These are phyloP conservation scores for Slavum lentiscoides DNA, from an alignment of 2,888 invertebrate genomes.

Conservation along the genomic window DNA sequence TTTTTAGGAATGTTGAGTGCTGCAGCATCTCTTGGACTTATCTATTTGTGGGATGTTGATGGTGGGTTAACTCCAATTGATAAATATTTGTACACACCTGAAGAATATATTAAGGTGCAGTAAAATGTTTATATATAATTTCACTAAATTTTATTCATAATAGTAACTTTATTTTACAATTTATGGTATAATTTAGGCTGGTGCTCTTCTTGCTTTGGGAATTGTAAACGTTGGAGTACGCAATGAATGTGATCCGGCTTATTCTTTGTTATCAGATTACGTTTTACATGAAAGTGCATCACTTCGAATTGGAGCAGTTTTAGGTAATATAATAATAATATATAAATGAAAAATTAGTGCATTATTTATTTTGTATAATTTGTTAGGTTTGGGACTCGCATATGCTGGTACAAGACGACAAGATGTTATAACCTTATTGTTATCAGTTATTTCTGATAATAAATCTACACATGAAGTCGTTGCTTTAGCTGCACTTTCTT, in stretches of 20 bases:
- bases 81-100: slow-evolving; percentile 92
- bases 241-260: slow-evolving; percentile 97
- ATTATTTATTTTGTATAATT: slow-evolving; percentile 55
- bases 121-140: not conserved
- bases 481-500: slow-evolving; percentile 86
- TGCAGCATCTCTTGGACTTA: slow-evolving; percentile 92
- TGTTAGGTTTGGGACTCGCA: slow-evolving; percentile 83
- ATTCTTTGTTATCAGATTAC: slow-evolving; percentile 93
- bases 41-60: slow-evolving; percentile 98
- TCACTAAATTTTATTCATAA: not conserved
- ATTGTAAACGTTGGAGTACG: slow-evolving; percentile 97
- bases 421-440: slow-evolving; percentile 80
- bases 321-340: slow-evolving; percentile 60
- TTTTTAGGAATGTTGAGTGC: slow-evolving; percentile 86
- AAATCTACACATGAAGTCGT: slow-evolving; percentile 84
- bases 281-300: slow-evolving; percentile 81
- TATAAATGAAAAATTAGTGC: not conserved
- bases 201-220: slow-evolving; percentile 93
- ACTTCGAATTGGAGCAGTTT: slow-evolving; percentile 83
- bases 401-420: slow-evolving; percentile 95
- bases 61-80: slow-evolving; percentile 97
- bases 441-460: slow-evolving; percentile 79
- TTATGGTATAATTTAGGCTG: slow-evolving; percentile 65
- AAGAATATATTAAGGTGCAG: slow-evolving; percentile 85
- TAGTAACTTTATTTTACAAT: not conserved